Evolutionary conservation across 2,888 invertebrate genomes (phyloP).

Genomic region (Apodemia duryi): DNA sequence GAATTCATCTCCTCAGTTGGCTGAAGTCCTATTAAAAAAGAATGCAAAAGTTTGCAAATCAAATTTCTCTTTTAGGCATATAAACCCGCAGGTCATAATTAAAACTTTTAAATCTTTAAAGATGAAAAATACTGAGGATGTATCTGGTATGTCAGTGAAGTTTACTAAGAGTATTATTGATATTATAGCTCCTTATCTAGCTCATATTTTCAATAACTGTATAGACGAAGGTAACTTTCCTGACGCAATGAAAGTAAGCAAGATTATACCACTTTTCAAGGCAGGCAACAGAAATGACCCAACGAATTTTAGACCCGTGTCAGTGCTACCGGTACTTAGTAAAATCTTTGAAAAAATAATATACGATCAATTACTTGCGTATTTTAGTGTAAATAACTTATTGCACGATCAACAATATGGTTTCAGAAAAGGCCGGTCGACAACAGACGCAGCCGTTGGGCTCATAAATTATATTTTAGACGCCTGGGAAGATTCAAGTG

Average conservation of each 20-base stretch:
- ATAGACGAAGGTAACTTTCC: background rate
- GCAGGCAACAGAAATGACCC: background rate
- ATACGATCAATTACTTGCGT: background rate
- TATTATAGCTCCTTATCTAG: background rate
- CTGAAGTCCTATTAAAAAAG: background rate
- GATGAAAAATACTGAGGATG: background rate
- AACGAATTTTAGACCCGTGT: background rate
- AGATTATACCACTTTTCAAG: background rate
- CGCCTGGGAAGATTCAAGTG: too few species aligned
- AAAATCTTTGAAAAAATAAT: too few species aligned
- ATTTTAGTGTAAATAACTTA: background rate
- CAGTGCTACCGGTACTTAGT: background rate
- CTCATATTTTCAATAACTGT: background rate
- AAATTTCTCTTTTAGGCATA: background rate
- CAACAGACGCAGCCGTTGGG: background rate
- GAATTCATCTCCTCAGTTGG: background rate
- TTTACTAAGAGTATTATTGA: background rate
- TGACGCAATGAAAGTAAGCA: background rate
- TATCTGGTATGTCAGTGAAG: background rate
- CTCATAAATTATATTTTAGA: too few species aligned
- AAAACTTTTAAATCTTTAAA: slow-evolving; percentile 3
- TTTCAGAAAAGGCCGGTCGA: background rate
- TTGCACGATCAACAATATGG: background rate
- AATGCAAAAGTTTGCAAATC: background rate
- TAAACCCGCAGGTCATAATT: background rate